Evolutionary conservation across 30 jellyfish, hydroid and myxozoan species (phyloP), one percentile per base, ranked within the genome.

Genomic region (Sanderia malayensis): DNA sequence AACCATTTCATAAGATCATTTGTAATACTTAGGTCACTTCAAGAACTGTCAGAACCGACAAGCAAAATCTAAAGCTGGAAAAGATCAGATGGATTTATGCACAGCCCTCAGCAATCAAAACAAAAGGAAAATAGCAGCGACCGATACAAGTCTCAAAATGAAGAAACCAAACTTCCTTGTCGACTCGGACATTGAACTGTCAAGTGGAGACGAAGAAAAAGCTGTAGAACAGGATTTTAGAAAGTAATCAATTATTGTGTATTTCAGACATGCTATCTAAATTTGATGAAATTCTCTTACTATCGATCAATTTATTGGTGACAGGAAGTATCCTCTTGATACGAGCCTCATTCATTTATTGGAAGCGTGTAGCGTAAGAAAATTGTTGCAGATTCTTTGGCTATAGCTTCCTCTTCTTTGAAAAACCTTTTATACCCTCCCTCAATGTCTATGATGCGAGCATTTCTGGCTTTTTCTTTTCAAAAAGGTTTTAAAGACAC

Each of bases 171-270:
- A 61, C 25, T 1, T 49, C 73, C 52, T 6, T 0, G 73, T 4
- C 6, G 73, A 29, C 21, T 61, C 73, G n/a, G 73, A 61, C 52
- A 61, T 61, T 0, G 73, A 61, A 29, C 73, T 61, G 11, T 61
- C 53, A n/a, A n/a, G n/a, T 29, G 52, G 21, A 0, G 73, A 61
- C 7, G 73, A 61, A 24, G 73, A 61, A 17, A 1, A 61, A 6
- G 11, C 15, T 41, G 55, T 15, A 6, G 11, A 6, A 6, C 55
- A 41, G 15, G 55, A 41, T 41, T 41, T 41, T 41, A 6, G 8
- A 41, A 15, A 8, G 15, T 41, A 6, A 41, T 41, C 15, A 41
- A 41, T 41, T 8, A 41, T 41, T 6, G 11, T 8, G 55, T 41
- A 6, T 6, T 41, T 41, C 15, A 41, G 55, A 41, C 55, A 41